Conservation (phyloP, 2,888 invertebrate genomes). For the Cataglyphis rosenhaueri region DNA sequence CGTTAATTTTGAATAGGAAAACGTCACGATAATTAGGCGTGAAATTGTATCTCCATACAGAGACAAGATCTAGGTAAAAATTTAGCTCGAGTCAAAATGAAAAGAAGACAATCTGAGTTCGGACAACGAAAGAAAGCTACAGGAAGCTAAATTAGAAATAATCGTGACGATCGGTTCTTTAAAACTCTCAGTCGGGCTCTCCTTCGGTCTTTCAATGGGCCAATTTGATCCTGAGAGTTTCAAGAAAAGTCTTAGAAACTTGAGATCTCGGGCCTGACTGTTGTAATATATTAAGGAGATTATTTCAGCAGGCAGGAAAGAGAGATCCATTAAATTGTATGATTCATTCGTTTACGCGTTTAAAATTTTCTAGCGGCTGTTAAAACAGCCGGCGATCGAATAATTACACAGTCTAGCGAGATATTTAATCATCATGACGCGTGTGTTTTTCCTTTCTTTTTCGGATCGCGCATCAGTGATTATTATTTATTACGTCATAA, state of each 20-base stretch:
- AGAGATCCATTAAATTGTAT: constrained; percentile 57
- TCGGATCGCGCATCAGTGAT: constrained; percentile 22
- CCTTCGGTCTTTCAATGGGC: constrained; percentile 76
- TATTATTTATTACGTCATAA: constrained; percentile 48
- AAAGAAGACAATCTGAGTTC: background rate
- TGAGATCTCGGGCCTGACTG: constrained; percentile 80
- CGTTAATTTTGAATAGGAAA: background rate
- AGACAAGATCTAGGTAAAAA: background rate
- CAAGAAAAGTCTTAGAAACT: constrained; percentile 73
- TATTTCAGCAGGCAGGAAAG: constrained; percentile 73
- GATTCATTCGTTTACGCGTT: constrained; percentile 35
- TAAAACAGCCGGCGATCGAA: background rate
- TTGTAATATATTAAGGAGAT: constrained; percentile 78
- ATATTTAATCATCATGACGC: constrained; percentile 36
- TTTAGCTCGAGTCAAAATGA: background rate
- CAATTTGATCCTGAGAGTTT: constrained; percentile 81
- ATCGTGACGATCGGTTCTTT: constrained; percentile 65
- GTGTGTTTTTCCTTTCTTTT: constrained; percentile 28
- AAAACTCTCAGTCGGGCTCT: constrained; percentile 57
- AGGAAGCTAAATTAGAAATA: constrained; percentile 70
- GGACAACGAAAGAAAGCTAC: constrained; percentile 50
- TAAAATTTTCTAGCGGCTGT: constrained; percentile 7
- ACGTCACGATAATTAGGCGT: background rate
- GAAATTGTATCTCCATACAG: background rate
- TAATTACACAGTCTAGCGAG: constrained; percentile 17